Evolutionary conservation across 2,888 invertebrate genomes (phyloP), one percentile per base, ranked within the genome.

Genomic region (Deroplatys truncata): DNA sequence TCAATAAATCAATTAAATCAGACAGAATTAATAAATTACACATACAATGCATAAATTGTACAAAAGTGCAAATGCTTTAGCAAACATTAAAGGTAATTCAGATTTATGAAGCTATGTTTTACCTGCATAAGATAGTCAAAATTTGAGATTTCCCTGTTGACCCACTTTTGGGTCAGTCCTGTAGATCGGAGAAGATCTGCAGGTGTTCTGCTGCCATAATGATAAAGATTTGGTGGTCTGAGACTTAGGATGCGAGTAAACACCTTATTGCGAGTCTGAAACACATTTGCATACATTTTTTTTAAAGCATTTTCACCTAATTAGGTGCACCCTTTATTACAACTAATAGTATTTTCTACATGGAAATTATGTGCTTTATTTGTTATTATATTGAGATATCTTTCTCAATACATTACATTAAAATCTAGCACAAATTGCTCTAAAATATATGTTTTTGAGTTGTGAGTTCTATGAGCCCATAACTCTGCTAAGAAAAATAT

Each of bases 101-200:
- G 35, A 56, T 56, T 56, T 72, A 72, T 72, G 20, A 72, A 5
- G 7, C 25, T 20, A 72, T 72, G 1, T 15, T 90, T 90, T 90
- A 92, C 92, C 91, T 92, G 94, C 96, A 97, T 97, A 91, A 97
- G 93, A 93, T 97, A 97, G 92, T 96, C 96, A 92, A 96, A 96
- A 93, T 96, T 96, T 85, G 95, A 96, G 90, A 96, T 96, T 93
- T 96, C 96, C 83, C 96, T 95, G 92, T 96, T 94, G 2, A 95
- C 93, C 96, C 96, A 96, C 90, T 94, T 94, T 92, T 95, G 95
- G 1, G 95, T 95, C 0, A 96, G 93, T 8, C 95, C 95, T 0
- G 96, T 96, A 0, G 95, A 93, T 89, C 94, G 94, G n/a, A 96
- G 92, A 10, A 96, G 92, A 91, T 96, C 96, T 0, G 95, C 94